Base-by-base conservation (phyloP, 2,888 invertebrate genomes). In the Laspeyria flexula region DNA sequence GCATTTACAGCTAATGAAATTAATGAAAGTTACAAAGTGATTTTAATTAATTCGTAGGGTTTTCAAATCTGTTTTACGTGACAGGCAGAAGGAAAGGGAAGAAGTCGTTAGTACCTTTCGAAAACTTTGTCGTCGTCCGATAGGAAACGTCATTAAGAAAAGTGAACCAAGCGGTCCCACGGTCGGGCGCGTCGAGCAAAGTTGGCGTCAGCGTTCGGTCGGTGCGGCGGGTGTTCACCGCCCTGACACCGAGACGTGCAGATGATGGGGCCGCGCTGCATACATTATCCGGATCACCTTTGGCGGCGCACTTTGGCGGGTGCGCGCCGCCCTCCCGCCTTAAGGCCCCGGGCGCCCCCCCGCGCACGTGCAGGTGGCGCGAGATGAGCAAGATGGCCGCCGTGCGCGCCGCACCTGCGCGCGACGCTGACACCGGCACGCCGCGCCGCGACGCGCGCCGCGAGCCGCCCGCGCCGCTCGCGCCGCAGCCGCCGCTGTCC, bases 371-470 rank as follows among this genome's bases (percentile, higher is more conserved):
- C 38, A 96, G 95, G 93, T 96, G 96, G 94, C 96, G 96, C 94
- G 97, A 97, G 94, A 97, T 96, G 94, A 97, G 96, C 96, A 97
- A 96, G 96, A 97, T 96, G 96, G 97, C 97, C 94, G 97, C 97
- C 93, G 96, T 95, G 92, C 96, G 96, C 93, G 97, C 97, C 95
- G 96, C 96, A 96, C 97, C 97, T 97, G 96, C 96, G 93, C 97
- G 95, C 86, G 96, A 96, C 80, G 96, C 95, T 81, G 96, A 95
- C 81, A 96, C 95, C 75, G 95, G 87, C 80, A 95, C 94, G 85
- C 95, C 96, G 46, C 69, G 97, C 96, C 94, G 97, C 96, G 93
- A 96, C 95, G 91, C 96, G 95, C 93, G 96, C 96, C 95, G 96
- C 33, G 65, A 63, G 76, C 95, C 95, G 75, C 93, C 93, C 65